Base-by-base conservation (phyloP, 2,888 invertebrate species). In the Corythucha ciliata region DNA sequence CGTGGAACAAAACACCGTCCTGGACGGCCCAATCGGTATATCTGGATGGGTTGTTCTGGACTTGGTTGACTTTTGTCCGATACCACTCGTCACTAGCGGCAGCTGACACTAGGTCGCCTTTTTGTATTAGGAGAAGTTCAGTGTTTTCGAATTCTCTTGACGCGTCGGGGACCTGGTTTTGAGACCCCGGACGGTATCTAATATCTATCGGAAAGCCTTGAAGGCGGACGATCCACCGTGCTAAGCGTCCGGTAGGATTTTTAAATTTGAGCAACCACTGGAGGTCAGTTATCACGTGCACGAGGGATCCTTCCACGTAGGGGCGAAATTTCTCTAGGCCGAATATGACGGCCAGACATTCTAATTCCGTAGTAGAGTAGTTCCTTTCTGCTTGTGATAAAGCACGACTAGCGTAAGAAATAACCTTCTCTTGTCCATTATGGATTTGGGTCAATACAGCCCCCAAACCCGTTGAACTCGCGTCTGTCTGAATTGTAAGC, bases 291-390 rank as follows among this genome's bases (percentile, higher is more conserved):
- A 10, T n/a, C 0, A 63, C 62, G 2, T 40, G 58, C 32, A 63
- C 63, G 1, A 44, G 33, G 7, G 49, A 41, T 0, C 61, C 63
- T 22, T 62, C 60, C 1, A 62, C 5, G 32, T 63, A 63, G 1
- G 51, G 52, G n/a, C 61, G 33, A 33, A 57, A 60, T 26, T 55
- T 55, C 2, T 51, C 50, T 3, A 62, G 48, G 1, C 57, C 52
- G 57, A 57, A 61, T 0, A 61, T 12, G 0, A 62, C 54, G 0
- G 61, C 60, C 1, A 61, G 51, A 27, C 60, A 63, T 25, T 63
- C 61, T 21, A 36, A 45, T 39, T 61, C 58, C 0, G 61, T 61
- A 8, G 54, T 54, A 1, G 56, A 41, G 21, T 58, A 62, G 16
- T 59, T 58, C 5, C 53, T 32, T 29, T 62, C 62, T 0, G 59